These are phyloP conservation scores for Hippoglossus stenolepis DNA, from an alignment of 2,113 vertebrate genomes.

Conservation along the genomic window DNA sequence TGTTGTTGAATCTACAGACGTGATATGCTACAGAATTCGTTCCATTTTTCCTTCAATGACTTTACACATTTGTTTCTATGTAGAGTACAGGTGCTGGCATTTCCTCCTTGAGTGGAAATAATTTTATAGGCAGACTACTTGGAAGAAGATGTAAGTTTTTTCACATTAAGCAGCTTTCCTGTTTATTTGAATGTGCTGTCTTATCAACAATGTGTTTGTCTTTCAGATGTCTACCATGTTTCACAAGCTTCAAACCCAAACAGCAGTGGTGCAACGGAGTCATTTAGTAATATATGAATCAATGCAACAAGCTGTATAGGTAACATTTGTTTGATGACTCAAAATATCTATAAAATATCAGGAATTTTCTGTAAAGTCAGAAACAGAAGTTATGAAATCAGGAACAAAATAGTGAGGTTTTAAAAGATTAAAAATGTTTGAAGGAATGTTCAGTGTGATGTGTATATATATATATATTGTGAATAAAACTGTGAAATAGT, in stretches of 20 bases:
- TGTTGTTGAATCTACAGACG: too few species aligned
- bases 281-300: slow-evolving; percentile 39
- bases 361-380: too few species aligned
- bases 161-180: not conserved
- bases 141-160: slow-evolving; percentile 49
- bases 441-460: not conserved
- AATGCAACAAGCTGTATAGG: not conserved
- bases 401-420: not conserved
- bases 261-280: slow-evolving; percentile 17
- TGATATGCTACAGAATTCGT: not conserved
- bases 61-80: not conserved
- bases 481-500: not conserved
- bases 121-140: slow-evolving; percentile 38
- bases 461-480: not conserved
- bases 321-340: not conserved
- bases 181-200: not conserved
- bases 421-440: not conserved
- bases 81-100: slow-evolving; percentile 58
- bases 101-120: slow-evolving; percentile 22
- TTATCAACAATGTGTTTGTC: slow-evolving; percentile 2
- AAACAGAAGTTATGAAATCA: not conserved
- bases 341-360: not conserved
- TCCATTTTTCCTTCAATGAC: not conserved
- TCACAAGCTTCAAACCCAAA: slow-evolving; percentile 33
- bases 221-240: slow-evolving; percentile 65